Base-by-base conservation (phyloP, 2,113 vertebrate genomes). In the Ammodytes marinus region DNA sequence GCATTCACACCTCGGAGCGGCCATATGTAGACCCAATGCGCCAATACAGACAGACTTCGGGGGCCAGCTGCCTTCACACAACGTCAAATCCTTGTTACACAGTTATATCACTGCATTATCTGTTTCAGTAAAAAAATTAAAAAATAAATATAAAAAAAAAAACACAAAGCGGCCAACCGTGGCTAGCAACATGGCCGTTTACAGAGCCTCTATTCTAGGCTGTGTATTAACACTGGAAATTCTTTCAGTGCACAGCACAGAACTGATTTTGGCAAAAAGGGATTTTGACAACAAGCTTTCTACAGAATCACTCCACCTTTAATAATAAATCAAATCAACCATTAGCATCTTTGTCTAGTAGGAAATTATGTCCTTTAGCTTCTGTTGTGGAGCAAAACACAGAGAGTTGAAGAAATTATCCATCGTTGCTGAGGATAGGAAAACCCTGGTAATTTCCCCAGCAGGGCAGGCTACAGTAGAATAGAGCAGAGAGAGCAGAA, bases 371-470 rank as follows among this genome's bases (percentile, higher is more conserved):
- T 5, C 12, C 43, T 71, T 27, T 2, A 19, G 15, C 43, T 27
- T n/a, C 40, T n/a, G 65, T 14, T 53, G 11, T 3, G 15, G 27
- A 49, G 35, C 74, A 54, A 67, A 37, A 5, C 42, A 9, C 52
- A 57, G 42, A 17, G 40, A 19, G 42, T 5, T 53, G 54, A 59
- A 66, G 72, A 6, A 79, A 85, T 86, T 64, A 77, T 63, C 74
- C 59, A 80, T 79, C 66, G 45, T 19, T 63, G 76, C 65, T 3
- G 50, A 19, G 57, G 40, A 60, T 63, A 42, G 86, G 86, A 77
- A 76, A 82, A 47, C 79, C 82, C 86, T 6, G 39, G 64, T 57
- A 67, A 65, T 82, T 88, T 86, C 90, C 86, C 53, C 46, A 0
- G 54, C 82, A 19, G 76, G 40, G 43, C 74, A 35, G 61, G 64